phyloP scores from a whole-genome alignment of 2,113 vertebrate genomes.

The Benthochromis sp. region DNA sequence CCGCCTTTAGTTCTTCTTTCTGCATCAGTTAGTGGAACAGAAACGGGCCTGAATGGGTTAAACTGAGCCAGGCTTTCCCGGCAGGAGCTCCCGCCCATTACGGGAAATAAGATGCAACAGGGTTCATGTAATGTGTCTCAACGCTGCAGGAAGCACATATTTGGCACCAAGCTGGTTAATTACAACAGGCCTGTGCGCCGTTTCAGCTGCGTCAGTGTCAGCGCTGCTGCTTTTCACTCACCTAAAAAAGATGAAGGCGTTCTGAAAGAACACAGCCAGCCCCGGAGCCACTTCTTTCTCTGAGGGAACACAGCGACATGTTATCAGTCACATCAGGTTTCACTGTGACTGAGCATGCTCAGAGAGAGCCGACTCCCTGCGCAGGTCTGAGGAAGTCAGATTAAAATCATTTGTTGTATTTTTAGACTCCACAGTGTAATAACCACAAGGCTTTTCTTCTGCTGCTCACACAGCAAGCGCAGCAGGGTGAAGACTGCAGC shows the following conservation, averaged over 20 bases:
- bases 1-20: neutral
- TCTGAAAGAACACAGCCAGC: slow-evolving; percentile 91
- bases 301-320: neutral
- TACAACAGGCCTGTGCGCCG: neutral
- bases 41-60: neutral
- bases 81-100: neutral
- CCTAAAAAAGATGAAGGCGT: slow-evolving; percentile 94
- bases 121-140: neutral
- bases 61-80: neutral
- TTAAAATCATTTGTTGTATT: neutral
- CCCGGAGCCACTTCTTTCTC: slow-evolving; percentile 80
- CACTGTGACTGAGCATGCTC: neutral
- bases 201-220: neutral
- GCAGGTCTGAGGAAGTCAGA: neutral
- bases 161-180: neutral
- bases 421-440: neutral
- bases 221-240: slow-evolving; percentile 5
- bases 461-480: neutral
- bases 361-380: neutral
- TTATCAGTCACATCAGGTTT: neutral
- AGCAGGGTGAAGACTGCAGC: neutral
- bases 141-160: neutral
- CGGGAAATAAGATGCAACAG: neutral
- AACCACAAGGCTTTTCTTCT: neutral
- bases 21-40: neutral